These are phyloP conservation scores for Platyscapa corneri DNA, from an alignment of 1,140 invertebrate genomes.

Conservation along the genomic window DNA sequence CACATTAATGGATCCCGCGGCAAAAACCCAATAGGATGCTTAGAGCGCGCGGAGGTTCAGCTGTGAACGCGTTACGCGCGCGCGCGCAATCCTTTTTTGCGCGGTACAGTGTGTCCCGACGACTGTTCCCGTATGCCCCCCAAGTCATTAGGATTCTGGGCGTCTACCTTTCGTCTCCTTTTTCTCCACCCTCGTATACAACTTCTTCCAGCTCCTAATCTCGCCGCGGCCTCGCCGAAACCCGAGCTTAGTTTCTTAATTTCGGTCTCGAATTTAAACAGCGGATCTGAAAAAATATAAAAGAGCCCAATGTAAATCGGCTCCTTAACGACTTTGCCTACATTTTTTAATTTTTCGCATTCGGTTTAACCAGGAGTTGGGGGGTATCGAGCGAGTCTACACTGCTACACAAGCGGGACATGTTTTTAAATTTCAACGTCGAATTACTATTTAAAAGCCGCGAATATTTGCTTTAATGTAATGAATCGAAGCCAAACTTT, in stretches of 20 bases:
- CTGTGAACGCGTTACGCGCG: neutral
- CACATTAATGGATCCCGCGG: slow-evolving; percentile 25
- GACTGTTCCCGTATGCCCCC: slow-evolving; percentile 61
- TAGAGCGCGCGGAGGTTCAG: neutral
- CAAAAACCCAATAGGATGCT: slow-evolving; percentile 20
- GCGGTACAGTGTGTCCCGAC: neutral
- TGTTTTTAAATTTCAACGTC: no score
- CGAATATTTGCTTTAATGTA: no score
- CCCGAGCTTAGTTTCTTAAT: neutral
- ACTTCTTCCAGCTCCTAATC: neutral
- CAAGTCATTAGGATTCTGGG: slow-evolving; percentile 64
- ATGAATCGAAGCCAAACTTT: no score
- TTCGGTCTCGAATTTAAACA: neutral
- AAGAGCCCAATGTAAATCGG: neutral
- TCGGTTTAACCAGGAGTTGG: no score
- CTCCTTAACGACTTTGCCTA: neutral
- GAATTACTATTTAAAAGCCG: no score
- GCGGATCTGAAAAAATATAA: no score
- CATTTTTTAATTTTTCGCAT: neutral
- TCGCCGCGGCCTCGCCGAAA: no score
- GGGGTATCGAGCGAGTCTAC: no score
- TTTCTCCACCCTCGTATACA: neutral
- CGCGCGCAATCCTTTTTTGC: slow-evolving; percentile 16
- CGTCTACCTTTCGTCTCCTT: neutral
- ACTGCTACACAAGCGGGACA: no score